Conservation (phyloP, 2,113 vertebrate genomes). For the Telmatochromis sp. region DNA sequence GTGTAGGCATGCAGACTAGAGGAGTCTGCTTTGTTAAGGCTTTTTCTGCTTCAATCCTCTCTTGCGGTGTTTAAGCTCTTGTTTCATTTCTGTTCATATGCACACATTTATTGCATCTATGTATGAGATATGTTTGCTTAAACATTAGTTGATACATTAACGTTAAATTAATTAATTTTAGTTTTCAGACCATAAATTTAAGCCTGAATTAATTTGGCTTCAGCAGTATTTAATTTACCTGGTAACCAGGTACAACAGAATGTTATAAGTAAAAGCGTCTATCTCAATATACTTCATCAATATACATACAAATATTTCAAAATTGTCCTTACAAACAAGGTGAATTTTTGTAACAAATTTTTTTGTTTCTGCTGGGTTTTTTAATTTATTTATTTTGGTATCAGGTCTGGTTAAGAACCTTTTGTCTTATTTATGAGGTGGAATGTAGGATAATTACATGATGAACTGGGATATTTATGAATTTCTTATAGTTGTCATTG, state of each 20-base stretch:
- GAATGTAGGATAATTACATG: background rate
- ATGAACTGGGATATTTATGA: background rate
- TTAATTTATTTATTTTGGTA: background rate
- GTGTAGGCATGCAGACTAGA: background rate
- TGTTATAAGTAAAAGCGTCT: background rate
- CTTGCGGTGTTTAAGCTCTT: background rate
- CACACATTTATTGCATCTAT: background rate
- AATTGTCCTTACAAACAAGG: background rate
- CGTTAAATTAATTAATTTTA: background rate
- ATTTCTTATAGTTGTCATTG: background rate
- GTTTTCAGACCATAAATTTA: background rate
- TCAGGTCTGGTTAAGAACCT: background rate
- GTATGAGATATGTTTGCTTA: background rate
- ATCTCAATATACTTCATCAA: background rate
- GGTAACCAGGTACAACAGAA: background rate
- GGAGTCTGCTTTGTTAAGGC: background rate
- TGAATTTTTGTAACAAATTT: background rate
- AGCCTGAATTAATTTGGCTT: background rate
- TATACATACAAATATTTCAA: background rate
- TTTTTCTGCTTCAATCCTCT: background rate
- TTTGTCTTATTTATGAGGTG: background rate
- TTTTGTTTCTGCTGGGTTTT: fast-evolving
- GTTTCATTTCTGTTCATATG: background rate
- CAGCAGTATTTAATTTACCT: background rate
- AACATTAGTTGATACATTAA: background rate